A percentile compares a stretch with the other conserved stretches of the same genome.
phyloP scores from a whole-genome alignment of 2,888 invertebrate species.

The Melipona beecheii region DNA sequence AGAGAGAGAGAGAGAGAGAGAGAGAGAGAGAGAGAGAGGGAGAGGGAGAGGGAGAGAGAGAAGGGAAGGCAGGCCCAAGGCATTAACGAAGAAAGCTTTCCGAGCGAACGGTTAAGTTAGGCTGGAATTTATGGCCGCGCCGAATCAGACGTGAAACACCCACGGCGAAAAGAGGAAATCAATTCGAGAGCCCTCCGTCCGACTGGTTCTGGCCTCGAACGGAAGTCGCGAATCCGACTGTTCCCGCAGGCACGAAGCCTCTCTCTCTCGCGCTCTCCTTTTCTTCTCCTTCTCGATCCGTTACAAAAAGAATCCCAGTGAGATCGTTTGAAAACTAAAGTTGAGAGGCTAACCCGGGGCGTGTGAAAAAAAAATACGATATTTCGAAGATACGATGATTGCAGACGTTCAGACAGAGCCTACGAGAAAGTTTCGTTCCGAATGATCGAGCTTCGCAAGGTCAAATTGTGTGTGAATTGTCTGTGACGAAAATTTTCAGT shows the following conservation, averaged over 20 bases:
- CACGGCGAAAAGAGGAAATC: constrained; percentile 69
- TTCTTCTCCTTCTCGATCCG: background rate
- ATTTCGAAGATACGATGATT: background rate
- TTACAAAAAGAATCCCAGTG: constrained; percentile 4
- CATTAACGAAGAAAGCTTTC: constrained; percentile 75
- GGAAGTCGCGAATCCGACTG: constrained; percentile 65
- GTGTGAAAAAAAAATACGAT: constrained; percentile 10
- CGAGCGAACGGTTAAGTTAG: constrained; percentile 70
- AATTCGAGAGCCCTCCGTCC: constrained; percentile 59
- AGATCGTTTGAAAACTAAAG: background rate
- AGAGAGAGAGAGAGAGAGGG: no score
- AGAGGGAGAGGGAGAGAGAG: background rate
- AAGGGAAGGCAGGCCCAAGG: constrained; percentile 34
- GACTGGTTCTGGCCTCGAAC: constrained; percentile 49
- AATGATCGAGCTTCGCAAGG: no score
- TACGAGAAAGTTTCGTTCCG: background rate
- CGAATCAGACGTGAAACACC: constrained; percentile 72
- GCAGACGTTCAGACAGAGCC: background rate
- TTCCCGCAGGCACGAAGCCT: constrained; percentile 40
- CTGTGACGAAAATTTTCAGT: no score
- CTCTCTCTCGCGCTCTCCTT: background rate
- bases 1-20: constrained; percentile 20
- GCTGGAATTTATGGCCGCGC: constrained; percentile 67
- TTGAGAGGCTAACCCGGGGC: no score
- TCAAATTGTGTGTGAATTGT: no score